Evolutionary conservation across 1,140 invertebrate genomes (phyloP), one percentile per base, ranked within the genome.

Genomic region (Trachelipus rathkii): DNA sequence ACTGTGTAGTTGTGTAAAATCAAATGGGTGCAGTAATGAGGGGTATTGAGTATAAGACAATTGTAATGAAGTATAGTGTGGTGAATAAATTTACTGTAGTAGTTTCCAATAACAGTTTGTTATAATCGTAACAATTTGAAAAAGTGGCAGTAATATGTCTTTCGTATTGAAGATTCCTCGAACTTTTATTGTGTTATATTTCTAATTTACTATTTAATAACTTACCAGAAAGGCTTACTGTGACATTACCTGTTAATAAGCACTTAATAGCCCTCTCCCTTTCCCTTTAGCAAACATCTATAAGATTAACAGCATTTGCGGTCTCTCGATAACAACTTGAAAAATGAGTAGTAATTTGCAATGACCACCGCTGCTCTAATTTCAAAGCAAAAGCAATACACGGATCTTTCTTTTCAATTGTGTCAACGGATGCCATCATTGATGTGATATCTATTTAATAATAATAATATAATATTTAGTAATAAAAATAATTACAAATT

Each of bases 161-260:
- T n/a, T n/a, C n/a, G n/a, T n/a, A 33, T 33, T 33, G 33, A 33
- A 33, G 33, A 33, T 33, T 33, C 33, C 33, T 33, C 33, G 2
- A n/a, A 33, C 6, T 33, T 33, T 33, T 33, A 33, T 33, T 33
- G 33, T 33, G 33, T 33, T 3, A 3, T 3, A 33, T 33, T 33
- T 33, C 33, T 33, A 33, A 33, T 33, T n/a, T n/a, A 33, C 33
- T 33, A 33, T 33, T 33, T 33, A 33, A 33, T 33, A 33, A 33
- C 33, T 33, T 33, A 33, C 33, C 33, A 33, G 33, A 33, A 33
- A 33, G 6, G n/a, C n/a, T 33, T 33, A 71, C 4, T 21, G 44
- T 69, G 76, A 96, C 95, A 88, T n/a, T 95, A 99, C 96, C 95
- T 91, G 91, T 97, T 98, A 81, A 98, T 90, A 84, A 98, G 93